Base-by-base conservation (phyloP, 2,797 vertebrate genomes). In the Squalus acanthias region DNA sequence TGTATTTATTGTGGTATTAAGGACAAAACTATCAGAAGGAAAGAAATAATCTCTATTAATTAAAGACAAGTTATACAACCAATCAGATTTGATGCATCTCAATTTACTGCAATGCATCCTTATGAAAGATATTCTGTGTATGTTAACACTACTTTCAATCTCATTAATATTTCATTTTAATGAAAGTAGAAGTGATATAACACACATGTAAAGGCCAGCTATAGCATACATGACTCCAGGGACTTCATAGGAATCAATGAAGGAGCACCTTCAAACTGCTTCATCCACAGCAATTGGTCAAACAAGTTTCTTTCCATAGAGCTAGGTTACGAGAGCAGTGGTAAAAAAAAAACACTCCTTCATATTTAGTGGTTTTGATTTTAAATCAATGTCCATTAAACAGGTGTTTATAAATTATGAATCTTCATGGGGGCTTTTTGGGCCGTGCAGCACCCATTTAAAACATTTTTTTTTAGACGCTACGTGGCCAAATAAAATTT, bases 1-100 rank as follows among this genome's bases (percentile, higher is more conserved):
- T 0, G 97, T 98, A 70, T 97, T 97, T 97, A 99, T 97, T 96
- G 98, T 99, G 10, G 99, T 99, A 97, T 99, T 99, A 97, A 99
- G 98, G 96, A 98, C 97, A 97, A 99, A 99, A 97, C 99, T 99
- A 96, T 46, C 24, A 63, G 24, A 24, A 74, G 57, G 72, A 67
- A 85, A 85, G 8, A 69, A 93, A 69, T 67, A 69, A 85, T 22
- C 57, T 46, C 85, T 96, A 57, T 1, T n/a, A 70, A 91, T 63
- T 65, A 92, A 57, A 92, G 20, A n/a, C 24, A 65, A 63, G 29
- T 76, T 95, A 50, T 0, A 69, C 65, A n/a, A 65, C 57, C 57
- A 72, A 33, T 69, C 22, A 69, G 39, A 70, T 74, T 33, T 74
- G 46, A 74, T 60, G 53, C 70, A 76, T 26, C 39, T 50, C 17